Evolutionary conservation across 2,888 invertebrate species (phyloP).

Genomic region (Polydrusus cervinus): DNA sequence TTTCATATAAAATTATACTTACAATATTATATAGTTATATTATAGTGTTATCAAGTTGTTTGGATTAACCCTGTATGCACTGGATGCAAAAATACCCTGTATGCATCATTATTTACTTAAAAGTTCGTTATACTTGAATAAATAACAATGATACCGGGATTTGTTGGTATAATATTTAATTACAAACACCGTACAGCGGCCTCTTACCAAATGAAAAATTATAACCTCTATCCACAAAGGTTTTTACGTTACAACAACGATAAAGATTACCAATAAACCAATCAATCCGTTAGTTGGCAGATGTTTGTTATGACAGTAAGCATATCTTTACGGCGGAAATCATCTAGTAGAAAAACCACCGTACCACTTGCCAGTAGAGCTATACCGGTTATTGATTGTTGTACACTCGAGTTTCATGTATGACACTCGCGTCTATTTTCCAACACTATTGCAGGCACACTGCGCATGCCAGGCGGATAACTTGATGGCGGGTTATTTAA

Average conservation of each 20-base stretch:
- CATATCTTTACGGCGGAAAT: too few relatives aligned
- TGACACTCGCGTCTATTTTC: too few relatives aligned
- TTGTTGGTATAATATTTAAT: slow-evolving; percentile 9
- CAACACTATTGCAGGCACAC: too few relatives aligned
- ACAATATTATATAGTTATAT: neutral
- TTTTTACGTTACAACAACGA: slow-evolving; percentile 32
- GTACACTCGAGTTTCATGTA: too few relatives aligned
- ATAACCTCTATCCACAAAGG: slow-evolving; percentile 30
- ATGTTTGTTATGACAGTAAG: slow-evolving; percentile 36
- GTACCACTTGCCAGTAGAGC: too few relatives aligned
- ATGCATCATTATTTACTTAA: slow-evolving; percentile 4
- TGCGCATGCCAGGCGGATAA: too few relatives aligned
- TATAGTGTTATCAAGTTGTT: neutral
- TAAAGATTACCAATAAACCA: slow-evolving; percentile 25
- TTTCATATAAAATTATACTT: neutral
- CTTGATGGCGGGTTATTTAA: too few relatives aligned
- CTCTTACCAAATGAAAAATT: slow-evolving; percentile 22
- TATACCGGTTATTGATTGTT: too few relatives aligned
- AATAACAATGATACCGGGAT: slow-evolving; percentile 4
- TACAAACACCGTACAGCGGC: slow-evolving; percentile 16
- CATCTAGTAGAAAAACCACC: too few relatives aligned
- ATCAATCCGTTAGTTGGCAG: slow-evolving; percentile 42
- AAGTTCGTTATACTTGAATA: neutral
- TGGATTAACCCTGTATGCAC: neutral
- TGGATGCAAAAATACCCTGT: slow-evolving; percentile 12